Evolutionary conservation across 2,113 vertebrate genomes (phyloP), one percentile per base, ranked within the genome.

Genomic region (Laticauda colubrina): DNA sequence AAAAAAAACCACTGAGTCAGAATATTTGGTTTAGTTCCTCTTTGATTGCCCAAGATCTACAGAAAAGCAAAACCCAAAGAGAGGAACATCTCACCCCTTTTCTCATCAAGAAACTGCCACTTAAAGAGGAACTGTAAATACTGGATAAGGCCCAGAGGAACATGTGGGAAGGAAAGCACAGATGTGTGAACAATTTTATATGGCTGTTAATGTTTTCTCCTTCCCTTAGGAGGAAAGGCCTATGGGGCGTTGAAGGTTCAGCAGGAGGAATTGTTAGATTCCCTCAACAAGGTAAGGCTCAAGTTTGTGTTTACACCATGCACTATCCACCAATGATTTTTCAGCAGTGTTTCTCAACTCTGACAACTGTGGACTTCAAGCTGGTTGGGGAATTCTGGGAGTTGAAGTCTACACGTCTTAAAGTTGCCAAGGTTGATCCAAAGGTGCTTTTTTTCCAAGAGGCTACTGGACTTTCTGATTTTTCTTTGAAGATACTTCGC

Each of bases 161-260:
- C 1, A 1, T 11, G 29, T 18, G 85, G 45, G 39, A 24, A n/a
- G 53, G 34, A 51, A 24, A 39, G 57, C 59, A 75, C 23, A 89
- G 34, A 34, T 3, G 3, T 9, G 15, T 2, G 5, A 10, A 29
- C 2, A 26, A 23, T 64, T 61, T 26, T 29, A 43, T 10, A 51
- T 26, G 0, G 11, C 64, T 26, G 29, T 56, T 18, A 89, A 90
- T 18, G 29, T 95, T 91, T 92, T 45, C 11, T 56, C 75, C 26
- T 6, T 34, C 24, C 93, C 9, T 91, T 95, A 98, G 98, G 98
- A 85, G 98, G 98, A 75, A 98, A 98, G 96, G 97, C 97, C 4
- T 98, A 95, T 5, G 97, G 98, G 88, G n/a, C 96, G 23, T 96
- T 98, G 43, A 98, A 98, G 95, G 96, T 97, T 94, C 97, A 98